Percentiles rank a stretch among this genome's conserved stretches.
Evolutionary conservation across 2,113 vertebrate genomes (phyloP).

Genomic region (Festucalex cinctus): DNA sequence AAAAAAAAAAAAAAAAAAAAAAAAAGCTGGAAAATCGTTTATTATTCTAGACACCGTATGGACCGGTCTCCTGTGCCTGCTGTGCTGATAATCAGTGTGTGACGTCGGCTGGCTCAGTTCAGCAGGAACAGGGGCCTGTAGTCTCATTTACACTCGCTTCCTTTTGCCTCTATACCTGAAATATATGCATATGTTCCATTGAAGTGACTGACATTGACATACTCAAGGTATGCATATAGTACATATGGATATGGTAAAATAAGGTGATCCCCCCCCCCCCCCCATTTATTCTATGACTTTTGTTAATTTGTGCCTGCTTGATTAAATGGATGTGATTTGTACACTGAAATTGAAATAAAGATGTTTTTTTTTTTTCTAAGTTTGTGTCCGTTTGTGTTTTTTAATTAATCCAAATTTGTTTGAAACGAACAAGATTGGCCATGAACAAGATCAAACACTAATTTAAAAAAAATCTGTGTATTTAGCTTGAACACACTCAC

Average conservation of each 20-base stretch:
- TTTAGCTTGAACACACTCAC: background rate
- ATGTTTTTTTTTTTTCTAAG: too few species aligned
- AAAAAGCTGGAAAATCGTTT: too few species aligned
- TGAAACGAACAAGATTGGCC: background rate
- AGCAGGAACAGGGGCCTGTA: slow-evolving; percentile 77
- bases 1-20: too few species aligned
- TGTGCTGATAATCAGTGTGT: slow-evolving; percentile 93
- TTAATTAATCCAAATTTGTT: background rate
- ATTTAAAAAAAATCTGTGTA: background rate
- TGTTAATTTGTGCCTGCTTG: background rate
- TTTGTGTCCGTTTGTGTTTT: background rate
- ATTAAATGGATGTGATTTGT: background rate
- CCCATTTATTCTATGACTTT: background rate
- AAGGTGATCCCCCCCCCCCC: too few species aligned
- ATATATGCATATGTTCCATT: background rate
- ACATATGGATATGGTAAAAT: background rate
- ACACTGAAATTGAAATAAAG: background rate
- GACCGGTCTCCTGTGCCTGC: slow-evolving; percentile 89
- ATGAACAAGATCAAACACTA: background rate
- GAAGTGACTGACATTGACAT: background rate
- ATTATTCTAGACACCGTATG: slow-evolving; percentile 38
- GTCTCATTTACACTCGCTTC: slow-evolving; percentile 45
- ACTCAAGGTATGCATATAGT: too few species aligned
- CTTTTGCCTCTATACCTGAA: background rate
- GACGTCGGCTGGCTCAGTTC: slow-evolving; percentile 81